Evolutionary conservation across 2,888 invertebrate genomes (phyloP).

Genomic region (Apomyelois bistriatella): DNA sequence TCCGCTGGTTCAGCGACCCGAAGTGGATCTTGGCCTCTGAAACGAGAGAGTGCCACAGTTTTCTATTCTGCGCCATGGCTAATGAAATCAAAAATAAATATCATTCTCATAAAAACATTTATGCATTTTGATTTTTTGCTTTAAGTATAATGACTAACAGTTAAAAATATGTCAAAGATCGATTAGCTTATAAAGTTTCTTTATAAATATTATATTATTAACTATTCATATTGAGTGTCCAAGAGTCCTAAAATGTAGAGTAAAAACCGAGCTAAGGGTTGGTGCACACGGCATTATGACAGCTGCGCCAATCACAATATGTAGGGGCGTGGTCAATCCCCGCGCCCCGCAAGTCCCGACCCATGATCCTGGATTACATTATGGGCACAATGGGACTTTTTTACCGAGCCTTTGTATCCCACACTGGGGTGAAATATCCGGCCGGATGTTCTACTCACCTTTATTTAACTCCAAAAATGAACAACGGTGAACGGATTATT

Average conservation of each 20-base stretch:
- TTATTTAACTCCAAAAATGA: constrained; percentile 66
- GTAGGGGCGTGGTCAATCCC: constrained; percentile 64
- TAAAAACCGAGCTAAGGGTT: constrained; percentile 38
- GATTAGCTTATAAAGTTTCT: no score
- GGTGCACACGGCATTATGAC: constrained; percentile 56
- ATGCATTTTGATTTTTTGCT: no score
- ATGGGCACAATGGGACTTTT: constrained; percentile 76
- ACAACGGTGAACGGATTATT: constrained; percentile 62
- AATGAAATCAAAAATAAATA: no score
- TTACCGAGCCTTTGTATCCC: constrained; percentile 70
- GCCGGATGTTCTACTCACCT: constrained; percentile 74
- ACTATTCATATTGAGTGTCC: no score
- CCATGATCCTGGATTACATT: constrained; percentile 72
- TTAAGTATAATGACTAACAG: no score
- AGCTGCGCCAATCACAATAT: constrained; percentile 80
- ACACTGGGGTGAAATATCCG: constrained; percentile 77
- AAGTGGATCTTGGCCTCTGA: no score
- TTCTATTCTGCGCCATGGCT: no score
- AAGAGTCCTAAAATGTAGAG: background rate
- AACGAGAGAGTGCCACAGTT: no score
- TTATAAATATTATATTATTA: no score
- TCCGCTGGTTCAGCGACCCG: no score
- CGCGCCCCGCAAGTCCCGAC: constrained; percentile 45
- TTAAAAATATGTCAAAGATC: no score
- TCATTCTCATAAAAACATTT: no score